These are phyloP conservation scores for Erebia aethiops DNA, from an alignment of 2,888 invertebrate genomes.

Conservation along the genomic window DNA sequence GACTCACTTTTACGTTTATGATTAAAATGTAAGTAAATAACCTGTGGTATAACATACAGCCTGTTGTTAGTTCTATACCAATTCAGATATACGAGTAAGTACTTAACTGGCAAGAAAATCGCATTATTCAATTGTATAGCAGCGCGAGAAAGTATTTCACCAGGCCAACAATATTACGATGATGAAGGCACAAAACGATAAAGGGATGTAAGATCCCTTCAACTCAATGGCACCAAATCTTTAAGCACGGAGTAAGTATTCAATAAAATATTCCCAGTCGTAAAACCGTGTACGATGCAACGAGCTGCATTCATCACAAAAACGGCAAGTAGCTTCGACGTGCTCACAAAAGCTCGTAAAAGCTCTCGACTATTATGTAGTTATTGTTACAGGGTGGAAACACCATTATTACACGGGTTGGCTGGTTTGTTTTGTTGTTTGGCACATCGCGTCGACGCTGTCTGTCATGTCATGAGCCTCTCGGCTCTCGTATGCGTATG, in stretches of 20 bases:
- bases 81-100: background rate
- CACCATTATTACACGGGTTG: conserved; percentile 79
- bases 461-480: conserved; percentile 37
- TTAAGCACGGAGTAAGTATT: conserved; percentile 68
- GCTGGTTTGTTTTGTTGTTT: conserved; percentile 77
- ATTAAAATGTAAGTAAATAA: too few relatives aligned
- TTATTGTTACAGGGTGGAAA: conserved; percentile 83
- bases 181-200: conserved; percentile 57
- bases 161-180: conserved; percentile 55
- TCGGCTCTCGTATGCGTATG: conserved; percentile 34
- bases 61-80: too few relatives aligned
- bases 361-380: conserved; percentile 82
- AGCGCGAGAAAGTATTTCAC: conserved; percentile 56
- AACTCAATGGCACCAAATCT: conserved; percentile 54
- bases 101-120: conserved; percentile 2
- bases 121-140: conserved; percentile 35
- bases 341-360: conserved; percentile 83
- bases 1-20: too few relatives aligned
- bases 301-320: conserved; percentile 73
- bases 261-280: conserved; percentile 72
- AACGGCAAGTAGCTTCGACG: conserved; percentile 77
- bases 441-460: conserved; percentile 57
- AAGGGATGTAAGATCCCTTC: conserved; percentile 54
- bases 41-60: too few relatives aligned
- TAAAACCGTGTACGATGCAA: conserved; percentile 63